Evolutionary conservation across 2,888 invertebrate species (phyloP).

Genomic region (Nomada hirtipes): DNA sequence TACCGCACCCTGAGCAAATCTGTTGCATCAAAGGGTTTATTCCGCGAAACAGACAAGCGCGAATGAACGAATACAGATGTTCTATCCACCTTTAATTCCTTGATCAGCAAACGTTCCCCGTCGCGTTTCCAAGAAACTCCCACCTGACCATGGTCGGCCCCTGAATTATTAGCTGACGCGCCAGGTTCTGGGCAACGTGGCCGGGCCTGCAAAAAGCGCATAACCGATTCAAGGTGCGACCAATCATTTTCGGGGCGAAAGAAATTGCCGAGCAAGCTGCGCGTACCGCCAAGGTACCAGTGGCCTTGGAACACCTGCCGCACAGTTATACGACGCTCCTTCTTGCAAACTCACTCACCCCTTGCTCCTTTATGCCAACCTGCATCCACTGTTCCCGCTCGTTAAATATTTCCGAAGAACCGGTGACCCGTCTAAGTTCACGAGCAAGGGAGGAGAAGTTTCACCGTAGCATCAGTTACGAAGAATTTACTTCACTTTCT

Average conservation of each 20-base stretch:
- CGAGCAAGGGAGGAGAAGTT: constrained; percentile 6
- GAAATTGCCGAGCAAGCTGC: constrained; percentile 66
- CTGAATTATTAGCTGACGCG: constrained; percentile 66
- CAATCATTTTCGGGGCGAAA: constrained; percentile 69
- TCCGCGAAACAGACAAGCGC: too few relatives aligned
- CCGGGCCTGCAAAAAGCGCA: constrained; percentile 64
- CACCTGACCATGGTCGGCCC: constrained; percentile 40
- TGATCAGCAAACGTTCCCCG: background rate
- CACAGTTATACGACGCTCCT: constrained; percentile 47
- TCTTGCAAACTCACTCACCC: constrained; percentile 30
- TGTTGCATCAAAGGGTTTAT: too few relatives aligned
- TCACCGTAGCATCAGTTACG: background rate
- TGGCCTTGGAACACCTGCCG: constrained; percentile 68
- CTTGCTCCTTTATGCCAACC: background rate
- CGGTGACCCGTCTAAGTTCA: constrained; percentile 40
- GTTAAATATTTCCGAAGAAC: constrained; percentile 60
- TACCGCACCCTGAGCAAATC: too few relatives aligned
- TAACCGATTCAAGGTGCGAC: constrained; percentile 72
- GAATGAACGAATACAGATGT: too few relatives aligned
- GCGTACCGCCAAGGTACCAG: constrained; percentile 39
- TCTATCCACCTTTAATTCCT: background rate
- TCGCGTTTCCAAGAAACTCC: constrained; percentile 11
- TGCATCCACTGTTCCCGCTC: constrained; percentile 16
- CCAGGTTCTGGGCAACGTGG: constrained; percentile 1
- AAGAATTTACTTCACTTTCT: constrained; percentile 46